Conservation (phyloP, 2,888 invertebrate genomes). For the Strigamia crassipes region DNA sequence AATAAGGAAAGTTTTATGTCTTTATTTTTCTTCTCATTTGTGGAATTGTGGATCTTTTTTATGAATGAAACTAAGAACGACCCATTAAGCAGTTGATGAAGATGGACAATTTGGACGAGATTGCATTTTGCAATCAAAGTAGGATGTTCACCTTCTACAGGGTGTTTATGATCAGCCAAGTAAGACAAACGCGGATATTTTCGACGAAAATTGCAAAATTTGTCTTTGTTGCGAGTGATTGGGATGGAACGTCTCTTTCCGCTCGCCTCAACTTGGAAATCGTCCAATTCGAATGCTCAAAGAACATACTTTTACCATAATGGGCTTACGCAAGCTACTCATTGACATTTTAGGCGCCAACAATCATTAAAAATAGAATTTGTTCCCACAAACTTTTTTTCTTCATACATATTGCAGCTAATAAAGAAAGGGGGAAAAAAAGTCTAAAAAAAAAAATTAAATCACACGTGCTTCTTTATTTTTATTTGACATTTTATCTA, state of each 20-base stretch:
- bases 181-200: neutral
- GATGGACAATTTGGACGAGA: too few relatives aligned
- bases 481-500: too few relatives aligned
- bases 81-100: too few relatives aligned
- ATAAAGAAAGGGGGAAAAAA: neutral
- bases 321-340: neutral
- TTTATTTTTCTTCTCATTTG: too few relatives aligned
- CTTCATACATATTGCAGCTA: neutral
- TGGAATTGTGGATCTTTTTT: too few relatives aligned
- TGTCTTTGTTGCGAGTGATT: neutral
- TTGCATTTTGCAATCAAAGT: neutral
- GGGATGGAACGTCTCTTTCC: neutral
- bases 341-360: conserved; percentile 11
- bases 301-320: conserved; percentile 31
- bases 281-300: neutral
- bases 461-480: too few relatives aligned
- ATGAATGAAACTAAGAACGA: neutral
- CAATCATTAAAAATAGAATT: conserved; percentile 7
- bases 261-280: neutral
- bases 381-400: neutral
- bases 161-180: neutral
- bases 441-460: too few relatives aligned
- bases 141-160: neutral
- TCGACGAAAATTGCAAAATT: neutral
- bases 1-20: too few relatives aligned